Base-by-base conservation (phyloP, 1,140 invertebrate genomes). In the Colletes gigas region DNA sequence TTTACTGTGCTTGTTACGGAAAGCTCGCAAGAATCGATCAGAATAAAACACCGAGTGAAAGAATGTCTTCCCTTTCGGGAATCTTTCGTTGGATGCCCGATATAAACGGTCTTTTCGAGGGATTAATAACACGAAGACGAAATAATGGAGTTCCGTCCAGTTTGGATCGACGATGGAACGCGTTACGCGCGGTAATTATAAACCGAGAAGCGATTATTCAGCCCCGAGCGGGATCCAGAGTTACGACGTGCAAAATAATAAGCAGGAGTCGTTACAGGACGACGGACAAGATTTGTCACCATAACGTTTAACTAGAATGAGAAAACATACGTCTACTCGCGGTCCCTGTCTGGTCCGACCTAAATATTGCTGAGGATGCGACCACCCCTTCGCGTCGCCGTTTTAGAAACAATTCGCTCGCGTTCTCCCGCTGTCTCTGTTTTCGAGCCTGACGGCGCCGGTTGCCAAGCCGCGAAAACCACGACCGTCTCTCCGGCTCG, bases 401-500 rank as follows among this genome's bases (percentile, higher is more conserved):
- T 78, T 78, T 73, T 62, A 65, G 69, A 78, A 65, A 78, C 60
- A 78, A 78, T 65, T 78, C 60, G 10, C 8, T 52, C 57, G 60
- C 54, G 72, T 63, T 66, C 41, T 54, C 54, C 19, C 57, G 54
- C 50, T 57, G 69, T 60, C 47, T 62, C 69, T 81, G 82, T 76
- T 50, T 79, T 50, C 82, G 41, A 62, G 62, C 21, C 68, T 54
- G 50, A 52, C 47, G 57, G 62, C 54, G 9, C 12, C 17, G 75
- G 39, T 65, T 82, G 84, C 75, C 76, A 84, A 80, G 52, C 69
- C 57, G 59, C n/a, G 21, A 62, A 78, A 17, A 82, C 52, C 76
- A 63, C 62, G 67, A 68, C 75, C 67, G 85, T 83, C 82, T 85
- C 72, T 88, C 67, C 72, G 55, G 17, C 19, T 82, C 41, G 66